phyloP scores from a whole-genome alignment of 2,797 vertebrate genomes.

The Anabas testudineus region DNA sequence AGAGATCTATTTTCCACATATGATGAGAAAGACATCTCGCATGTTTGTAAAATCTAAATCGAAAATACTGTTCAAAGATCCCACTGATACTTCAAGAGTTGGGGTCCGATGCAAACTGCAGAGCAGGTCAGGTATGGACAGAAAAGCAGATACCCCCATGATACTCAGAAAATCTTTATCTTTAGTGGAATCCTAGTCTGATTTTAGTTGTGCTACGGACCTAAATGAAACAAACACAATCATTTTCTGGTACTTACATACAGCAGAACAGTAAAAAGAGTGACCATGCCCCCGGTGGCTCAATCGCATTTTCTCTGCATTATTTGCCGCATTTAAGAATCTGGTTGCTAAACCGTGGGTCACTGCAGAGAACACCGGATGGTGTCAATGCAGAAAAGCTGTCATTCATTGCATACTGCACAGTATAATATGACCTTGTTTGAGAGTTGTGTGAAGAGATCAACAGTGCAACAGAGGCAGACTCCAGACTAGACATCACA shows the following conservation, averaged over 20 bases:
- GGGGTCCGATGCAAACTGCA: neutral
- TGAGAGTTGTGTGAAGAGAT: conserved; percentile 57
- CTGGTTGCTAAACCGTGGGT: conserved; percentile 20
- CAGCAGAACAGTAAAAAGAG: neutral
- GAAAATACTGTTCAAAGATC: neutral
- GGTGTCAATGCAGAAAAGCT: conserved; percentile 31
- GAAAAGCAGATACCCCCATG: too few species aligned
- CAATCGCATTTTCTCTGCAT: conserved; percentile 11
- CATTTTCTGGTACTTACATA: neutral
- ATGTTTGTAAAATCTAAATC: neutral
- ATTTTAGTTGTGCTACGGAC: neutral
- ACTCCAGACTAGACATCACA: conserved; percentile 60
- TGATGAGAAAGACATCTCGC: neutral
- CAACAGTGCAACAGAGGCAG: conserved; percentile 52
- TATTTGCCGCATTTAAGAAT: neutral
- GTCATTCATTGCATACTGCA: conserved; percentile 29
- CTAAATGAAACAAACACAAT: neutral
- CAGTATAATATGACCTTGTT: conserved; percentile 56
- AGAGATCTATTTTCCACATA: neutral
- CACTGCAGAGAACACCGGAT: conserved; percentile 33
- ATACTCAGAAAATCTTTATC: neutral
- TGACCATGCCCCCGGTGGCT: neutral
- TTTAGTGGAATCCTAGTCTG: neutral
- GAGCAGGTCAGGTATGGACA: neutral
- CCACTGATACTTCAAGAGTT: neutral